Evolutionary conservation across 2,888 invertebrate species (phyloP).

Genomic region (Onthophagus sagittarius): DNA sequence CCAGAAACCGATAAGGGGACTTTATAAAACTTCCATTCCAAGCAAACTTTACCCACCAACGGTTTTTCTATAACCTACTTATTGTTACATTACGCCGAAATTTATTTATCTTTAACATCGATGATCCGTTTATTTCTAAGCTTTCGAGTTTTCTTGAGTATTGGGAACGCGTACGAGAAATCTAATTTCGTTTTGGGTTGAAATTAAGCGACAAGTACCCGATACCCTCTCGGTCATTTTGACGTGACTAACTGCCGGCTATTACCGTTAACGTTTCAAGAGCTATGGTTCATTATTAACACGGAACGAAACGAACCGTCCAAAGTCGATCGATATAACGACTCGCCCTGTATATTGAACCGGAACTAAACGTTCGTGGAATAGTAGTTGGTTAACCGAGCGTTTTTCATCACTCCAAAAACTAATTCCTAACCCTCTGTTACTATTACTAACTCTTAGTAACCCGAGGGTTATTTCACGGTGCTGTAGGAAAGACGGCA

Average conservation of each 20-base stretch:
- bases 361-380: background rate
- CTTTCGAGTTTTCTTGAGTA: too few relatives aligned
- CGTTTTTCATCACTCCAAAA: background rate
- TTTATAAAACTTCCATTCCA: background rate
- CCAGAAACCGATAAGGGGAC: background rate
- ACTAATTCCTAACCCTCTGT: background rate
- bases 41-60: background rate
- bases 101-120: too few relatives aligned
- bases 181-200: background rate
- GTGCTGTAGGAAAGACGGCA: background rate
- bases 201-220: background rate
- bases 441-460: background rate
- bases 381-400: background rate
- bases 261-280: constrained; percentile 6
- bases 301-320: background rate
- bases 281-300: constrained; percentile 6
- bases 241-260: constrained; percentile 8
- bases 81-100: too few relatives aligned
- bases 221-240: background rate
- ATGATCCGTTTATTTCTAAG: too few relatives aligned
- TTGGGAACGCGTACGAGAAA: background rate
- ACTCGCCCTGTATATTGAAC: background rate
- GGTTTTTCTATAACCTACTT: too few relatives aligned
- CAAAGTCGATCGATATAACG: background rate
- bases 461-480: background rate